Evolutionary conservation across 2,113 vertebrate genomes (phyloP), one percentile per base, ranked within the genome.

Genomic region (Brienomyrus longianalis): DNA sequence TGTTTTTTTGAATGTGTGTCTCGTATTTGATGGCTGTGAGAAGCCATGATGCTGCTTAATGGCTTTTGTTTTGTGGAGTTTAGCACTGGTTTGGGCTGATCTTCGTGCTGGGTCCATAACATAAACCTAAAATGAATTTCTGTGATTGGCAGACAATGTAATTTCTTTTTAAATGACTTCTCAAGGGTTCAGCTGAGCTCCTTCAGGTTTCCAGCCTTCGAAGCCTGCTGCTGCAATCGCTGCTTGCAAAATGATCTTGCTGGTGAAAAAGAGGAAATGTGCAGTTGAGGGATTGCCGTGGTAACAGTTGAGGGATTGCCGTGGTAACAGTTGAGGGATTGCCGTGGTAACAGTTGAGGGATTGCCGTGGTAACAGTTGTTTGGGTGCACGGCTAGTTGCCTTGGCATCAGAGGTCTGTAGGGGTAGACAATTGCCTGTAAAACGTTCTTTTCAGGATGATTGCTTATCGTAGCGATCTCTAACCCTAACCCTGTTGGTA

Each of bases 331-430:
- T 89, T 93, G 90, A 48, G 47, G 95, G 56, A 62, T 96, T 94
- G 95, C 93, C 94, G 95, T 95, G 93, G 95, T 93, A 95, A 95
- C 95, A 87, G 83, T 89, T 93, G 90, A 89, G 92, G 95, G 56
- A 62, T 96, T 94, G 95, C 93, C 94, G 95, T 95, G 93, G 95
- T 93, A 95, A 95, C 95, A 87, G 83, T 89, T 93, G 90, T 90
- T 91, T 92, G 92, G 74, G 90, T 93, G 91, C 83, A 90, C 48
- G 91, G 95, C 94, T 93, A 94, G 95, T 96, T 96, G 94, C 95
- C 93, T 95, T 96, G 95, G 94, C 90, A 94, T 93, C 90, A 92
- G 90, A 90, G 91, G 92, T 93, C 90, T 90, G 93, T 92, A 50
- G 31, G 23, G 31, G 27, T 11, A 45, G 85, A 77, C 19, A 39